A percentile compares a stretch with the other conserved stretches of the same genome.
Conservation (phyloP, 2,113 vertebrate genomes). For the Scalopus aquaticus region DNA sequence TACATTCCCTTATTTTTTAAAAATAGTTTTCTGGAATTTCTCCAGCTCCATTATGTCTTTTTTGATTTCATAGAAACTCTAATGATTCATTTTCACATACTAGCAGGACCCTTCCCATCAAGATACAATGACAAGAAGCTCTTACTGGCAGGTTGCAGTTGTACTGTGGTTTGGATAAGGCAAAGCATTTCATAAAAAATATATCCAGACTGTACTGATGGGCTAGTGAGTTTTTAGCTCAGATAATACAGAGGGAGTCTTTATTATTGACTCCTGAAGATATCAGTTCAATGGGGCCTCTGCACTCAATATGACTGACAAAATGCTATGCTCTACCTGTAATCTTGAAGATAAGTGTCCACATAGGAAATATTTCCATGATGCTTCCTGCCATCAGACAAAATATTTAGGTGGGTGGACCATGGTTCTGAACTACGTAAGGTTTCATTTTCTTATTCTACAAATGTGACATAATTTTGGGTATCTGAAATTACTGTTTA, state of each 20-base stretch:
- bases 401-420: not conserved
- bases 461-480: not conserved
- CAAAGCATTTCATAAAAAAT: not conserved
- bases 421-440: not conserved
- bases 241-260: not conserved
- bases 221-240: not conserved
- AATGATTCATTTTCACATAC: not conserved
- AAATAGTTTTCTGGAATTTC: not conserved
- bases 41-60: not conserved
- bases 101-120: not conserved
- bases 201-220: not conserved
- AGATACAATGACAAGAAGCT: not conserved
- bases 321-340: not conserved
- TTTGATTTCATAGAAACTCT: not conserved
- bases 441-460: not conserved
- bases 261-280: not conserved
- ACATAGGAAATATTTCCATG: not conserved
- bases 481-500: not conserved
- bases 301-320: not conserved
- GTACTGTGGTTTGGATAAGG: not conserved
- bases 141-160: not conserved
- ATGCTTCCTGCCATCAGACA: not conserved
- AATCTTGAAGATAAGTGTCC: not conserved
- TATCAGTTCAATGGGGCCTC: not conserved
- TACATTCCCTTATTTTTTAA: too few relatives aligned